Base-by-base conservation (phyloP, 92 coral and sea anemone genomes). In the Metridium senile region DNA sequence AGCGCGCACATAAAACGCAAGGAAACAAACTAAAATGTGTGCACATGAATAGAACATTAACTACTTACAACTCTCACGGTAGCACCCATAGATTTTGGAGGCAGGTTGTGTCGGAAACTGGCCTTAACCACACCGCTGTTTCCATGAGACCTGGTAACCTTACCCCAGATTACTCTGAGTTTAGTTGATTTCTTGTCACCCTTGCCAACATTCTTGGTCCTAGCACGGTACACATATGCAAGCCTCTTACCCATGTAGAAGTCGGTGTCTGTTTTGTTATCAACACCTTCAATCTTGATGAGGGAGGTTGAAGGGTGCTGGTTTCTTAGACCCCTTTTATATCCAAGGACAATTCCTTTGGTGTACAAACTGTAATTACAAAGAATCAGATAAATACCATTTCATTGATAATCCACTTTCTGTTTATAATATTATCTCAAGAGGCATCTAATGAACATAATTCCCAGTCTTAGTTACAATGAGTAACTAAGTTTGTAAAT, bases 101-200 rank as follows among this genome's bases (percentile, higher is more conserved):
- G 99, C 63, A 96, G 90, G 62, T 96, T 96, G 47, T 92, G 97
- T 27, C 97, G 78, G 91, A 96, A 96, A 62, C 87, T 89, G n/a
- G 99, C 99, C 80, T 95, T 87, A 29, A 96, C 97, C 20, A 96
- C 99, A 72, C 99, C 99, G 81, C 99, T 96, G 93, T 96, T 96
- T 49, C 99, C 99, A 87, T 96, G 99, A 28, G 99, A 78, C 34
- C 97, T 64, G 27, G 93, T 89, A 1, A 96, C 95, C 66, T 87
- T 92, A 31, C 99, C 99, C 99, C 99, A 96, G 83, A 96, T 82
- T 52, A 92, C 95, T 52, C 99, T 82, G 67, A 96, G 82, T 72
- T 90, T 96, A 77, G 90, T 89, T 34, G 93, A 86, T 76, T 90
- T 93, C 77, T 83, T 92, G 54, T 91, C 82, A 26, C 98, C 98